Evolutionary conservation across 2,797 vertebrate species (phyloP).

Genomic region (Myiothlypis chrysogaster): DNA sequence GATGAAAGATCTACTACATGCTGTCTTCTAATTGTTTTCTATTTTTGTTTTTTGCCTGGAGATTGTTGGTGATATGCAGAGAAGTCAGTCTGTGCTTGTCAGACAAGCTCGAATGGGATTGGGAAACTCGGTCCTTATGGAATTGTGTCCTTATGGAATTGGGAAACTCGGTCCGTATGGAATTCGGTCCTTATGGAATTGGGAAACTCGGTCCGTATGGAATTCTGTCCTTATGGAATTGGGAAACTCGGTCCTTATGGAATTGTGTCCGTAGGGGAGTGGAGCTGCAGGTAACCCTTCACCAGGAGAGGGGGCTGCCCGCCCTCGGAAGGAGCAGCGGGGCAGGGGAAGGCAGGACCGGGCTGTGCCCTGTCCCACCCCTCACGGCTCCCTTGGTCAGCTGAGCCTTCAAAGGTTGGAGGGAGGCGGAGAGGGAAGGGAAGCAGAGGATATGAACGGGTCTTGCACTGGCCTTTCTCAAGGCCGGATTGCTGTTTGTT

Average conservation of each 20-base stretch:
- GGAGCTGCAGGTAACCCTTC: background rate
- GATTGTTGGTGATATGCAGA: background rate
- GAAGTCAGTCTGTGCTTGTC: background rate
- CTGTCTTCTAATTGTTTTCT: background rate
- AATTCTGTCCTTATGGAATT: accelerated
- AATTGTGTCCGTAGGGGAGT: accelerated
- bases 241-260: accelerated
- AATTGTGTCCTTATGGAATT: accelerated
- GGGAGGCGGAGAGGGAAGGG: background rate
- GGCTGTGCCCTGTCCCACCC: background rate
- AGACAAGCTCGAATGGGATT: background rate
- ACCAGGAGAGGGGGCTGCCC: constrained; percentile 40
- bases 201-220: background rate
- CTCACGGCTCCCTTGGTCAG: background rate
- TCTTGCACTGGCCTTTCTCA: background rate
- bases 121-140: background rate
- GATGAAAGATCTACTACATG: background rate
- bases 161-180: background rate
- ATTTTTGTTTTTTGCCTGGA: background rate
- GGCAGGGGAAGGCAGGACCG: accelerated
- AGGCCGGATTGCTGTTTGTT: background rate
- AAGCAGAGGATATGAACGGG: background rate
- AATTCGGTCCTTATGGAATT: too few species aligned
- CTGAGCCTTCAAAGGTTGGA: background rate
- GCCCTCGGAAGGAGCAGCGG: background rate